Evolutionary conservation across 1,140 invertebrate species (phyloP).

Genomic region (Sarcophaga peregrina): DNA sequence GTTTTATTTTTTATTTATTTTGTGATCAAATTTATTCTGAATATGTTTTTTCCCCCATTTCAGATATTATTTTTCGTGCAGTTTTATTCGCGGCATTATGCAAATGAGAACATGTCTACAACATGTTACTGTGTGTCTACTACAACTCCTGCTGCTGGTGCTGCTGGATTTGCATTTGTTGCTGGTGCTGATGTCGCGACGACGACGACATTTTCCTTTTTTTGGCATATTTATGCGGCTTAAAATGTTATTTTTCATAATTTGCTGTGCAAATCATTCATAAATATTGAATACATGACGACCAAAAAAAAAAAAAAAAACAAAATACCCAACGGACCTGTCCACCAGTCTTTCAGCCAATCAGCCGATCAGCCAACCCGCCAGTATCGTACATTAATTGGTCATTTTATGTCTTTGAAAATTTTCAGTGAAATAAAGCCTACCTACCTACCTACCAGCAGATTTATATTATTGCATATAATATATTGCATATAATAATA

Average conservation of each 20-base stretch:
- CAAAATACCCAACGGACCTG: too few species aligned
- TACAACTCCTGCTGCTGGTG: background rate
- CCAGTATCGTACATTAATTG: too few species aligned
- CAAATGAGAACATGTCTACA: conserved; percentile 19
- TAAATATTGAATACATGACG: background rate
- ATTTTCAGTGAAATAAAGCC: too few species aligned
- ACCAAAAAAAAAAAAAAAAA: too few species aligned
- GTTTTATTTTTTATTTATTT: background rate
- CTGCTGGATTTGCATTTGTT: background rate
- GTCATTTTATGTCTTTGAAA: too few species aligned
- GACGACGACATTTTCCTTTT: too few species aligned
- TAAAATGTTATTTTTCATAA: conserved; percentile 29
- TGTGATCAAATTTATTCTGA: background rate
- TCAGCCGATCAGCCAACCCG: too few species aligned
- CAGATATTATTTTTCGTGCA: background rate
- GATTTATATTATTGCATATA: too few species aligned
- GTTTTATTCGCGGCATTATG: conserved; percentile 15
- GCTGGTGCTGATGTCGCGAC: background rate
- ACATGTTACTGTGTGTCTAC: background rate
- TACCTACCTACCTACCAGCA: too few species aligned
- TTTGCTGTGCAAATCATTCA: conserved; percentile 17
- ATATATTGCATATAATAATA: too few species aligned
- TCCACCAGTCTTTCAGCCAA: too few species aligned
- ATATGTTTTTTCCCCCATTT: background rate
- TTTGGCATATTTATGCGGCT: background rate